Base-by-base conservation (phyloP, 2,113 vertebrate genomes). In the Jaculus jaculus region DNA sequence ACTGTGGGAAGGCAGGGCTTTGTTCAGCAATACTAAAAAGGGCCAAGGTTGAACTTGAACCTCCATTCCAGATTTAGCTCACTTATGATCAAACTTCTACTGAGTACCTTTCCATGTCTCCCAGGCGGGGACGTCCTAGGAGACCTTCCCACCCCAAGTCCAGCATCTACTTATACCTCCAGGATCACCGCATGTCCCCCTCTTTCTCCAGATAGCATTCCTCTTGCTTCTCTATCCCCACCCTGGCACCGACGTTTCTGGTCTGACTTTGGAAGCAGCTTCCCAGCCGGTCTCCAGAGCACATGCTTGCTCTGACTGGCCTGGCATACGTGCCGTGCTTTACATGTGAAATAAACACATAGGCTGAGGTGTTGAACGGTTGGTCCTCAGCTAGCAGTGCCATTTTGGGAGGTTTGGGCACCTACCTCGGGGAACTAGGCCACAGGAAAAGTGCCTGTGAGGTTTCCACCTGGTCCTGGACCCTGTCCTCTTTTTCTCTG, bases 111-210 rank as follows among this genome's bases (percentile, higher is more conserved):
- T 75, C 34, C 21, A 17, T n/a, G 20, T n/a, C 30, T 51, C 5
- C 15, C 23, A 37, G 28, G 2, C 20, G 51, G 1, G 69, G 47
- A 12, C n/a, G 39, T 37, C 21, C 34, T 23, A 18, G 4, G 18
- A 28, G 17, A n/a, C 26, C 32, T 17, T 71, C 32, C 17, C 5
- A 6, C 0, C 42, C 1, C 37, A 42, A 23, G 61, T 24, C 15
- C 9, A 16, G 47, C 37, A 16, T 28, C 58, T 51, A 12, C 10
- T 3, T 30, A 6, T 30, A 9, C 63, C 47, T 92, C 13, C 15
- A 16, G 47, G 72, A 17, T 54, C 2, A 1, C 18, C 20, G 34
- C 69, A 15, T 30, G 54, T 1, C 58, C 24, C n/a, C 0, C 0
- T 65, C 28, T 54, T 23, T 60, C 30, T 11, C 4, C 6, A 20